Percentiles rank a stretch among this genome's conserved stretches.
phyloP scores from a whole-genome alignment of 2,797 vertebrate genomes.

The Sarcoramphus papa region DNA sequence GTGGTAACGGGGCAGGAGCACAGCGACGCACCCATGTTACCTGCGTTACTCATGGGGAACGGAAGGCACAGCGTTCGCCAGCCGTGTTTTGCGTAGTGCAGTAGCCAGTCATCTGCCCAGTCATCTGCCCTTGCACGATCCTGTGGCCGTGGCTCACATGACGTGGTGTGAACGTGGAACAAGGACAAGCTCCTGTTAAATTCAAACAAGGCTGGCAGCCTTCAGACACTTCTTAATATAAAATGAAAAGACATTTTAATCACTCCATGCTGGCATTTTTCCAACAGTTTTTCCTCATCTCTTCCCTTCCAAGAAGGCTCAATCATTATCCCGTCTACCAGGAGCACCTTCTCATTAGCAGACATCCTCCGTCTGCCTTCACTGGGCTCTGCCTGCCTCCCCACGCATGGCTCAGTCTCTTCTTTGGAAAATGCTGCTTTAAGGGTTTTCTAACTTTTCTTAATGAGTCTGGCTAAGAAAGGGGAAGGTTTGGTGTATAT shows the following conservation, averaged over 20 bases:
- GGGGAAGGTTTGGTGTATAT: neutral
- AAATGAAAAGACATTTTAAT: neutral
- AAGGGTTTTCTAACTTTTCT: neutral
- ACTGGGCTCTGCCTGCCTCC: neutral
- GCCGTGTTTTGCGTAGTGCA: rapidly evolving
- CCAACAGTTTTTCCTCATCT: rapidly evolving
- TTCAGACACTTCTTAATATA: neutral
- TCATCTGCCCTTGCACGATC: neutral
- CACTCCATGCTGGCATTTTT: neutral
- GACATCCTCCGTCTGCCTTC: neutral
- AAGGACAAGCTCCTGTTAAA: neutral
- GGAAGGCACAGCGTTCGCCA: rapidly evolving
- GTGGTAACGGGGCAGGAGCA: rapidly evolving
- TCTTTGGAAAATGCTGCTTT: neutral
- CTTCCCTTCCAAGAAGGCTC: neutral
- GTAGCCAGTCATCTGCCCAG: neutral
- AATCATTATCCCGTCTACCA: neutral
- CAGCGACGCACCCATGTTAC: rapidly evolving
- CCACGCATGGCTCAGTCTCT: rapidly evolving
- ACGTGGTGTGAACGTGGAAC: rapidly evolving
- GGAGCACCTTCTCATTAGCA: neutral
- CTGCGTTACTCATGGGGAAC: rapidly evolving
- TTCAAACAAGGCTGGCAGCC: neutral
- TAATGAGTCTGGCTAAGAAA: neutral
- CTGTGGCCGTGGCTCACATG: rapidly evolving